Evolutionary conservation across 2,113 vertebrate species (phyloP).

Genomic region (Odocoileus hemionus): DNA sequence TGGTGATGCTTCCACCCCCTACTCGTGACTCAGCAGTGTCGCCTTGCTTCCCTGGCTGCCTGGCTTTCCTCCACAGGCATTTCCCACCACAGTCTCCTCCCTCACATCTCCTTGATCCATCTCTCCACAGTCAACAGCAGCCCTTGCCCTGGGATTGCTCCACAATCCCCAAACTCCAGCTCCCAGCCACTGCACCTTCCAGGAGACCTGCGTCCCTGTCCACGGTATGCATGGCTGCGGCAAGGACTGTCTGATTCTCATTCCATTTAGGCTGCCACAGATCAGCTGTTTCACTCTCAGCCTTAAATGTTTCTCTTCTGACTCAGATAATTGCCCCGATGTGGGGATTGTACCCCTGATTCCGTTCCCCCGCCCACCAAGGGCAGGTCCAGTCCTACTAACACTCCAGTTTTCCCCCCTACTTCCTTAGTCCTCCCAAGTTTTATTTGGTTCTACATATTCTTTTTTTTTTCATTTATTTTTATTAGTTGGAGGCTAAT

Average conservation of each 20-base stretch:
- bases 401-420: background rate
- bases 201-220: background rate
- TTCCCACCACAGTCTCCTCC: background rate
- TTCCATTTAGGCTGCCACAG: background rate
- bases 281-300: background rate
- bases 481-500: too few relatives aligned
- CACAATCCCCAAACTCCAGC: background rate
- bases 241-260: background rate
- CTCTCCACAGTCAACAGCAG: background rate
- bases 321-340: background rate
- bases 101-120: accelerated
- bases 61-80: background rate
- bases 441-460: background rate
- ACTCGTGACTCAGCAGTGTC: background rate
- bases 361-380: background rate
- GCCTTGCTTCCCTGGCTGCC: background rate
- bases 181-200: background rate
- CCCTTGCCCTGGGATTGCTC: background rate
- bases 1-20: background rate
- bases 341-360: background rate
- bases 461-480: background rate
- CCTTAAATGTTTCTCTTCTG: background rate
- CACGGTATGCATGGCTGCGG: background rate
- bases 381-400: background rate
- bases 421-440: background rate